phyloP scores from a whole-genome alignment of 2,113 vertebrate species.

The Tiliqua scincoides region DNA sequence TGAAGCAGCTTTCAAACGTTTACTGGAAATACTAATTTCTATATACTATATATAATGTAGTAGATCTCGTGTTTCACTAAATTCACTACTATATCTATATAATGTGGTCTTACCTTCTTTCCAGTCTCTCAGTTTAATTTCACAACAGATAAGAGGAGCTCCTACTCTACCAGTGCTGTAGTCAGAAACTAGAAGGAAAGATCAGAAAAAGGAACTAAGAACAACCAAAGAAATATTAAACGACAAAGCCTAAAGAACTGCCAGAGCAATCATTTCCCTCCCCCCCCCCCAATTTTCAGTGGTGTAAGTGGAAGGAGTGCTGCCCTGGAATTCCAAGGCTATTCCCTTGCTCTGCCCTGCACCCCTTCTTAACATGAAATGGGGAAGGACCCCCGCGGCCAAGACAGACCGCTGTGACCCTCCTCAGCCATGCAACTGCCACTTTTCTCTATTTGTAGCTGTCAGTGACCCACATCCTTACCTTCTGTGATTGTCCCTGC shows the following conservation, averaged over 20 bases:
- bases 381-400: no score
- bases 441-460: no score
- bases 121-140: constrained; percentile 93
- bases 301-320: no score
- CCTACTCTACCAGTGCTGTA: constrained; percentile 94
- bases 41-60: no score
- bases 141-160: constrained; percentile 94
- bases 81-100: background rate
- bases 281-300: no score
- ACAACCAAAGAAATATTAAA: background rate
- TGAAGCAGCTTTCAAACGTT: background rate
- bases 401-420: no score
- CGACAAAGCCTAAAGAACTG: background rate
- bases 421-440: no score
- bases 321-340: no score
- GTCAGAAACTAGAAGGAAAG: constrained; percentile 72
- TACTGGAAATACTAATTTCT: background rate
- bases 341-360: no score
- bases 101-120: constrained; percentile 84
- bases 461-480: constrained; percentile 46
- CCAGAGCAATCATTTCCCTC: background rate
- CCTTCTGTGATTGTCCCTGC: constrained; percentile 96
- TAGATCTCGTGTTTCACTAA: no score
- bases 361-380: no score
- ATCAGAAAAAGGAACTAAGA: constrained; percentile 37